Evolutionary conservation across 1,140 invertebrate genomes (phyloP).

Genomic region (Danaus plexippus): DNA sequence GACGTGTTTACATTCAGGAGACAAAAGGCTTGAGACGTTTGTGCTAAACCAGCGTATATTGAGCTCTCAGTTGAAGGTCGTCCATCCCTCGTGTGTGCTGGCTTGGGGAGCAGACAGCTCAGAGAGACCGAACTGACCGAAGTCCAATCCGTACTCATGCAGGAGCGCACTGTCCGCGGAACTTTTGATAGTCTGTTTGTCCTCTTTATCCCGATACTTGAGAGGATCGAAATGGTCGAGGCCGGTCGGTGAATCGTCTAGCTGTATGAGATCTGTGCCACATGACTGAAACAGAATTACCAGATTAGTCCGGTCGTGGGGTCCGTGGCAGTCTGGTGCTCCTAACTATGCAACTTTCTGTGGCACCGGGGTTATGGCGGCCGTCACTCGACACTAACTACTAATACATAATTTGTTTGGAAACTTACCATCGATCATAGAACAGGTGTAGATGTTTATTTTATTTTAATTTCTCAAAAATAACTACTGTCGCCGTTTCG

Average conservation of each 20-base stretch:
- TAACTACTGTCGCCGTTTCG: conserved; percentile 34
- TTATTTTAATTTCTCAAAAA: conserved; percentile 21
- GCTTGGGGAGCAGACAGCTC: conserved; percentile 37
- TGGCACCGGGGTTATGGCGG: too few species aligned
- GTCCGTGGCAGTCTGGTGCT: not conserved
- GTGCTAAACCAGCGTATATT: too few species aligned
- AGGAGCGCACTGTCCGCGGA: conserved; percentile 70
- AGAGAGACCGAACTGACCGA: conserved; percentile 61
- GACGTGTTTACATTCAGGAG: too few species aligned
- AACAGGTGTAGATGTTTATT: conserved; percentile 7
- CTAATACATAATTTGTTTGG: conserved; percentile 5
- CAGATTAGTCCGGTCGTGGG: conserved; percentile 6
- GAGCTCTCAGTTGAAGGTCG: conserved; percentile 48
- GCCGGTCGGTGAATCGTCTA: conserved; percentile 56
- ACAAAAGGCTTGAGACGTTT: too few species aligned
- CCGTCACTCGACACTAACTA: conserved; percentile 4
- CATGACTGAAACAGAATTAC: conserved; percentile 52
- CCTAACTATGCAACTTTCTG: conserved; percentile 25
- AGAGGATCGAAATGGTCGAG: conserved; percentile 64
- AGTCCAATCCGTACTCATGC: conserved; percentile 73
- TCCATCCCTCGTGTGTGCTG: conserved; percentile 51
- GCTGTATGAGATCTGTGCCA: conserved; percentile 62
- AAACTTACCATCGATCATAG: conserved; percentile 16
- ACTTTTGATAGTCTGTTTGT: conserved; percentile 45
- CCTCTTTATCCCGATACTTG: conserved; percentile 47